Evolutionary conservation across 2,888 invertebrate species (phyloP).

Genomic region (Hirudinaria manillensis): DNA sequence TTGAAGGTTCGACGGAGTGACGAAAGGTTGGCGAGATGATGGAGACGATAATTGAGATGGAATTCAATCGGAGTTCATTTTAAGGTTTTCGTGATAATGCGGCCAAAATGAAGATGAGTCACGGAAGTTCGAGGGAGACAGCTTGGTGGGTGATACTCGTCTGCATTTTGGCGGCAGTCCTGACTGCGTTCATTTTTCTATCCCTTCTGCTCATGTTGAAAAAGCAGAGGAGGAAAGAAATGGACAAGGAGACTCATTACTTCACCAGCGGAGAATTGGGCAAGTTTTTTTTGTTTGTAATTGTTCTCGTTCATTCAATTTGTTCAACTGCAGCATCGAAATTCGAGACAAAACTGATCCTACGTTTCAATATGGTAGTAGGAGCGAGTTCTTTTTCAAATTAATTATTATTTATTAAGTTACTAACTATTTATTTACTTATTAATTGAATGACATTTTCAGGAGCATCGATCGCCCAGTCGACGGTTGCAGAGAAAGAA

Average conservation of each 20-base stretch:
- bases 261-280: slow-evolving; percentile 22
- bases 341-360: background rate
- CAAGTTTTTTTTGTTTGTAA: slow-evolving; percentile 1
- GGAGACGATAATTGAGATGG: background rate
- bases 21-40: background rate
- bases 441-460: too few relatives aligned
- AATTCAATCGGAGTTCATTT: background rate
- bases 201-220: slow-evolving; percentile 19
- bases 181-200: slow-evolving; percentile 18
- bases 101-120: background rate
- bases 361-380: background rate
- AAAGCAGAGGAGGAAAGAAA: slow-evolving; percentile 21
- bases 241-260: slow-evolving; percentile 22
- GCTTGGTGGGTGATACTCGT: slow-evolving; percentile 26
- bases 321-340: too few relatives aligned
- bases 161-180: slow-evolving; percentile 8
- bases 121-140: background rate
- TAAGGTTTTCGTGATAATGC: slow-evolving; percentile 2
- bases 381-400: background rate
- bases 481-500: background rate
- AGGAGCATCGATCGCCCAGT: slow-evolving; percentile 9
- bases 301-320: background rate
- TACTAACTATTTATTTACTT: too few relatives aligned
- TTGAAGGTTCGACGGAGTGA: background rate
- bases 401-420: background rate